A percentile compares a stretch with the other conserved stretches of the same genome.
These are phyloP conservation scores for Limosa lapponica DNA, from an alignment of 2,797 vertebrate species.

Conservation along the genomic window DNA sequence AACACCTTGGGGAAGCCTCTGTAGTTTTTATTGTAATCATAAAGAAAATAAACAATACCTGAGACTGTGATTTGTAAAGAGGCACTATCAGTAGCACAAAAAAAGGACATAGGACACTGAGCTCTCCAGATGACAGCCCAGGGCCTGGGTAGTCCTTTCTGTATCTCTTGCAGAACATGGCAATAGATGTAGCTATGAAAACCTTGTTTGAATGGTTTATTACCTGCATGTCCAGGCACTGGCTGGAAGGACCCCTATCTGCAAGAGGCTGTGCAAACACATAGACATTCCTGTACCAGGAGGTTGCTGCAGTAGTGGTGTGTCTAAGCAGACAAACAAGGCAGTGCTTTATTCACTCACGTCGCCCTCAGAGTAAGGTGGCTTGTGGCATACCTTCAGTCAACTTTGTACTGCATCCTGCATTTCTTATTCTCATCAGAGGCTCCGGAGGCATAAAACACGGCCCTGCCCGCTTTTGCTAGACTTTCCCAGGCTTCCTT, in stretches of 20 bases:
- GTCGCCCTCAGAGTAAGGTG: not conserved
- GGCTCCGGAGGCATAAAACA: not conserved
- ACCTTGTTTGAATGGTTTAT: not conserved
- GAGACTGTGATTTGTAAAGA: not conserved
- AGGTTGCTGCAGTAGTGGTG: not conserved
- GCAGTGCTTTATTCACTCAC: not conserved
- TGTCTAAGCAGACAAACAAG: not conserved
- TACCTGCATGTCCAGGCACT: not conserved
- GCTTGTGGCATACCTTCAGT: not conserved
- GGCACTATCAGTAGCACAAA: not conserved
- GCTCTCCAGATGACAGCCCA: not conserved
- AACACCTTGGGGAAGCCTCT: not conserved
- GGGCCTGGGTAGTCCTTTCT: not conserved
- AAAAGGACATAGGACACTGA: not conserved
- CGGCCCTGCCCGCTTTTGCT: not conserved
- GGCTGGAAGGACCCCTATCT: not conserved
- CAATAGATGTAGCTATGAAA: not conserved
- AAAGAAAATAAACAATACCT: not conserved
- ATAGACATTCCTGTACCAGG: not conserved
- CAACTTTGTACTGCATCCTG: not conserved
- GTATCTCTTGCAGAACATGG: not conserved
- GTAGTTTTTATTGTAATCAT: not conserved
- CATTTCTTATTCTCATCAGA: conserved; percentile 8
- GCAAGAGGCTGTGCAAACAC: not conserved
- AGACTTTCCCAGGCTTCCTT: conserved; percentile 37